Conservation (phyloP, 2,797 vertebrate species). For the Cyprinella venusta region DNA sequence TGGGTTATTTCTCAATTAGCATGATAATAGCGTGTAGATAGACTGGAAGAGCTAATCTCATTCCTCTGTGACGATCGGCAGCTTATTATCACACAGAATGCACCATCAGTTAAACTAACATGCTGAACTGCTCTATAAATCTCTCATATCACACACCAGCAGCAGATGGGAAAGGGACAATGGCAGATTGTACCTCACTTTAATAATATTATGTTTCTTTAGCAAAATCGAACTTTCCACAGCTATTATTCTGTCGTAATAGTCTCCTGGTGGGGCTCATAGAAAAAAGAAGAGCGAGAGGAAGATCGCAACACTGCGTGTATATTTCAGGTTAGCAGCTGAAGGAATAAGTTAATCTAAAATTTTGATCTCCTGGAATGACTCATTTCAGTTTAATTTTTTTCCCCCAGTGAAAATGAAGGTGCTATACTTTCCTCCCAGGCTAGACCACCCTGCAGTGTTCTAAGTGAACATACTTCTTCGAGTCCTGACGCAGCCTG, state of each 20-base stretch:
- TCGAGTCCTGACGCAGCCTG: conserved; percentile 57
- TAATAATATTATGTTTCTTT: conserved; percentile 65
- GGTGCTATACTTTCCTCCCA: conserved; percentile 53
- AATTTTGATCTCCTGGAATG: neutral
- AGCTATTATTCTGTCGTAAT: conserved; percentile 77
- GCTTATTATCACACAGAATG: conserved; percentile 75
- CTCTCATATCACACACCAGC: conserved; percentile 71
- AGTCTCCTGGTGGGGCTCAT: conserved; percentile 54
- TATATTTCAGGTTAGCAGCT: neutral
- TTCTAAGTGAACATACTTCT: conserved; percentile 47
- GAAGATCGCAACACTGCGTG: neutral
- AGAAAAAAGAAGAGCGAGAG: conserved; percentile 40
- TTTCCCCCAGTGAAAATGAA: neutral
- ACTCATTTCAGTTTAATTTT: neutral
- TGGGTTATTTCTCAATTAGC: conserved; percentile 68
- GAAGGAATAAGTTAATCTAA: neutral
- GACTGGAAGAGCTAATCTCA: conserved; percentile 70
- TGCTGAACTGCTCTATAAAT: conserved; percentile 76
- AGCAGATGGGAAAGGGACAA: conserved; percentile 70
- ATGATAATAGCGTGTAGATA: conserved; percentile 73
- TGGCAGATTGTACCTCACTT: conserved; percentile 76
- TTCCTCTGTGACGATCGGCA: conserved; percentile 64
- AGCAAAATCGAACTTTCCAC: conserved; percentile 67
- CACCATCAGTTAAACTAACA: conserved; percentile 77
- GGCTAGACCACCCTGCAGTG: conserved; percentile 46